Percentiles rank a stretch among this genome's conserved stretches.
Evolutionary conservation across 1,140 invertebrate genomes (phyloP).

Genomic region (honey bee (Apis mellifera)): Amel_HAv3.1 CM009942.2:5035501-5036000

Average conservation of each 20-base stretch:
- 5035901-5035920: neutral
- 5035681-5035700: neutral
- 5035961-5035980: too few relatives aligned
- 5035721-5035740: slow-evolving; percentile 36
- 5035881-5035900: slow-evolving; percentile 7
- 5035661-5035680: slow-evolving; percentile 22
- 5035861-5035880: neutral
- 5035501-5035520: too few relatives aligned
- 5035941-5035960: slow-evolving; percentile 5
- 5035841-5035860: slow-evolving; percentile 21
- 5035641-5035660: slow-evolving; percentile 29
- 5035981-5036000: slow-evolving; percentile 1
- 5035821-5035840: slow-evolving; percentile 26
- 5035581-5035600: neutral
- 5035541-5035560: too few relatives aligned
- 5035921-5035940: neutral
- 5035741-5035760: slow-evolving; percentile 20
- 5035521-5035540: too few relatives aligned
- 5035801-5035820: slow-evolving; percentile 15
- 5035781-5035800: slow-evolving; percentile 35
- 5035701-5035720: neutral
- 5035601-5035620: neutral
- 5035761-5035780: slow-evolving; percentile 45
- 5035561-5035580: too few relatives aligned
- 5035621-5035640: neutral